These are phyloP conservation scores for Diceros bicornis DNA, from an alignment of 2,797 vertebrate species.

Conservation along the genomic window DNA sequence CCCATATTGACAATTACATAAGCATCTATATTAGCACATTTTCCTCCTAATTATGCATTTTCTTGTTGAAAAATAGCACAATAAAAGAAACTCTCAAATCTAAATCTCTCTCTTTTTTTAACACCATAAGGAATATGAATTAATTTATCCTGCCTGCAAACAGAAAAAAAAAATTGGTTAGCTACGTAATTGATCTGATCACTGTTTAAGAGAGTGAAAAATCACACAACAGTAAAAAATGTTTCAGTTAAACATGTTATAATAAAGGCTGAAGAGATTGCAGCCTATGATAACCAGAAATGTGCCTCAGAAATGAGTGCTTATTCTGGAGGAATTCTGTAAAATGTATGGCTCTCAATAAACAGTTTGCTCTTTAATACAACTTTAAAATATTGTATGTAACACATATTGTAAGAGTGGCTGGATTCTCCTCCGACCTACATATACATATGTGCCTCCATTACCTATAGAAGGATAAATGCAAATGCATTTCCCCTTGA, in stretches of 20 bases:
- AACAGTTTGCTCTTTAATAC: background rate
- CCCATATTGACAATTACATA: background rate
- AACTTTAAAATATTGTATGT: background rate
- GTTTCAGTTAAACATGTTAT: background rate
- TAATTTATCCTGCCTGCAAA: background rate
- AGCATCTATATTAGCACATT: conserved; percentile 41
- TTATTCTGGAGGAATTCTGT: background rate
- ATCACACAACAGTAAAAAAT: background rate
- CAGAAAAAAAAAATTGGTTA: background rate
- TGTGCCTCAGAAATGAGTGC: background rate
- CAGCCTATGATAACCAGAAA: background rate
- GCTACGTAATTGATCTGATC: background rate
- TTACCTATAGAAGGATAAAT: background rate
- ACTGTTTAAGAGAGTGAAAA: background rate
- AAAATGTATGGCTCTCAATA: background rate
- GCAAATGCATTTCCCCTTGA: background rate
- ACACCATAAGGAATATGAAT: background rate
- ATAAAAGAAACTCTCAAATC: background rate
- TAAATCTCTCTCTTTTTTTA: background rate
- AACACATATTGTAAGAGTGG: background rate
- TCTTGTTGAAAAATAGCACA: background rate
- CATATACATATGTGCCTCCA: background rate
- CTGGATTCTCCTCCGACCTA: background rate
- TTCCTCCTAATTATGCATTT: background rate
- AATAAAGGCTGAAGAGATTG: background rate